These are phyloP conservation scores for Dascillus cervinus DNA, from an alignment of 2,888 invertebrate genomes.

Conservation along the genomic window DNA sequence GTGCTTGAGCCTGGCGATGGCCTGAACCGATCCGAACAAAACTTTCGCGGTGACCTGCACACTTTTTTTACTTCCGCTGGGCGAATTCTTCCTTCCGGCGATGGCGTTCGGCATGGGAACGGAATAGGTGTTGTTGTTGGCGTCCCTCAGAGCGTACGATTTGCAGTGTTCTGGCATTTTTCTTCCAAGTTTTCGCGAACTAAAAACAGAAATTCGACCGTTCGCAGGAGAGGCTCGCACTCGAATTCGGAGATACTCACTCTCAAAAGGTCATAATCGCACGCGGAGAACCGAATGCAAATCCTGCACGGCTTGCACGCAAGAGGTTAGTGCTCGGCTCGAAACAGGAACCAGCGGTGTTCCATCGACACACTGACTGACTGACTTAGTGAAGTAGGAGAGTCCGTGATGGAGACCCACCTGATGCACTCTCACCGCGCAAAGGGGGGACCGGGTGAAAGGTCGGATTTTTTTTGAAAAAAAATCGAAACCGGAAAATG, in stretches of 20 bases:
- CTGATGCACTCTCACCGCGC: conserved; percentile 20
- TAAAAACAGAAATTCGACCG: no score
- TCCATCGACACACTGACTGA: conserved; percentile 40
- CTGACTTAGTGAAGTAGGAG: conserved; percentile 25
- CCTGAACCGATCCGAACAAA: conserved; percentile 63
- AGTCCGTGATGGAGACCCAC: conserved; percentile 10
- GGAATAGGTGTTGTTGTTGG: conserved; percentile 53
- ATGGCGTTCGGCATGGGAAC: conserved; percentile 27
- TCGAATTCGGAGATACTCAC: no score
- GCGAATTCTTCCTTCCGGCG: conserved; percentile 23
- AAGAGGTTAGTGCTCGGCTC: no score
- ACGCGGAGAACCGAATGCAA: no score
- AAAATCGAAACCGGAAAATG: no score
- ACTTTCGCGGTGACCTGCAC: conserved; percentile 65
- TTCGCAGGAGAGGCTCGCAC: no score
- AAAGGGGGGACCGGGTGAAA: conserved; percentile 21
- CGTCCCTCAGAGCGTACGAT: conserved; percentile 46
- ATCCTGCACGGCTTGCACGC: not conserved
- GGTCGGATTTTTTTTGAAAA: no score
- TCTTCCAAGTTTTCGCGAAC: no score
- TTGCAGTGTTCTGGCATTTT: conserved; percentile 53
- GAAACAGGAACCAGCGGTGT: conserved; percentile 25
- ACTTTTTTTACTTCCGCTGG: conserved; percentile 24
- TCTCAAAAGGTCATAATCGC: no score
- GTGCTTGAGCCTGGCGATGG: conserved; percentile 66